Evolutionary conservation across 2,113 vertebrate genomes (phyloP), one percentile per base, ranked within the genome.

Genomic region (Paramormyrops kingsleyae): DNA sequence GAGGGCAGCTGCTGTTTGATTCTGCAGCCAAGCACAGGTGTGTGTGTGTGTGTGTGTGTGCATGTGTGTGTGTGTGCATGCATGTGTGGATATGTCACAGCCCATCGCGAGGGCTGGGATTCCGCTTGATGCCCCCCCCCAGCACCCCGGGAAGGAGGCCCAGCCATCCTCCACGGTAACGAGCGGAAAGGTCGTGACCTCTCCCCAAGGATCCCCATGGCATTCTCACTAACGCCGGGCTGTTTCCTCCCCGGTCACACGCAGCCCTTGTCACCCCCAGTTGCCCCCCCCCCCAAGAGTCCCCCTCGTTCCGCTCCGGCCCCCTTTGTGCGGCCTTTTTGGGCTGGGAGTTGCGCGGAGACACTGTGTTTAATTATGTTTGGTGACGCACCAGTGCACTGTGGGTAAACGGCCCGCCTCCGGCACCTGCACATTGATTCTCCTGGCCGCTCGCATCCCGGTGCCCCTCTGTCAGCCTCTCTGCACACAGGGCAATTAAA

Each of bases 401-500:
- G 91, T 94, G 93, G 92, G 93, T 94, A 94, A 87, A 95, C 94
- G 92, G 89, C 87, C 89, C 87, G 91, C 93, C 91, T 90, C 89
- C 90, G 88, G 87, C 91, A 90, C 90, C 90, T 91, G 88, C 31
- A 52, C 91, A 94, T 92, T 87, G 92, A 94, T 93, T 94, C 83
- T 90, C 91, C 89, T 90, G n/a, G 86, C 92, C 85, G 24, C 90
- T 93, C 74, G 90, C 50, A 6, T 91, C 89, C 91, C 35, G 31
- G 47, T 90, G 89, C 88, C 90, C 89, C 87, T 88, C 47, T 74
- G 89, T 93, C 91, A 13, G 86, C 95, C 90, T 92, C 24, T 88
- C 83, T 89, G 92, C 90, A 70, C 44, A 77, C 90, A 91, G 90
- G 94, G 93, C 97, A 96, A 97, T 97, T 97, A 96, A 96, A 95